phyloP scores from a whole-genome alignment of 2,797 vertebrate species.

The Threskiornis aethiopicus region DNA sequence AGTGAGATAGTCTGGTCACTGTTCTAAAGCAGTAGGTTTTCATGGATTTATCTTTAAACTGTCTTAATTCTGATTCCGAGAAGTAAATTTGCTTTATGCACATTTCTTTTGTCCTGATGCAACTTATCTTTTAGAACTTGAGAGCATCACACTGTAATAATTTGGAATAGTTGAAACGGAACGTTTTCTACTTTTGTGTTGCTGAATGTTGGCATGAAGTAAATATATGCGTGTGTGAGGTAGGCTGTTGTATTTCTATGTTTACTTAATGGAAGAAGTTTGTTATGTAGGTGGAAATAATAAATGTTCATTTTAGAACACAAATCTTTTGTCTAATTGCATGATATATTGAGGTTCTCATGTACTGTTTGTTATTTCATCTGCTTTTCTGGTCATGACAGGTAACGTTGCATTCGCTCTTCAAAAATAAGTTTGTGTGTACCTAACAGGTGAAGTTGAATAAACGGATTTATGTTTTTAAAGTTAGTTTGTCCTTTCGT shows the following conservation, averaged over 20 bases:
- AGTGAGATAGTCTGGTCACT: rapidly evolving
- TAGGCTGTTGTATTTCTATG: neutral
- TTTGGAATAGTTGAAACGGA: neutral
- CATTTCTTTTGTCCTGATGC: rapidly evolving
- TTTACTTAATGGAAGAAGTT: neutral
- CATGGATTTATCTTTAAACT: neutral
- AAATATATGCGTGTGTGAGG: rapidly evolving
- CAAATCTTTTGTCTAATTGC: neutral
- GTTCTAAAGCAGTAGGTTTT: neutral
- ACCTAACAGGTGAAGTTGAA: neutral
- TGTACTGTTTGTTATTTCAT: neutral
- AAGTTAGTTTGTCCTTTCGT: neutral
- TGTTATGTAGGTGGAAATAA: neutral
- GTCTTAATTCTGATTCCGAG: neutral
- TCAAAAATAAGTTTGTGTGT: neutral
- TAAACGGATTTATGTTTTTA: rapidly evolving
- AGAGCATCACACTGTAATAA: rapidly evolving
- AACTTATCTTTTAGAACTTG: rapidly evolving
- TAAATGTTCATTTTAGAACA: neutral
- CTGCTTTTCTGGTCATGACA: neutral
- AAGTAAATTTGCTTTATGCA: neutral
- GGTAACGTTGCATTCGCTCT: neutral
- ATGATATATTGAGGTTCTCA: neutral
- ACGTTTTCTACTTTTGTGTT: rapidly evolving
- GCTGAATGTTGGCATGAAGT: neutral